Percentiles rank a stretch among this genome's conserved stretches.
Evolutionary conservation across 1,140 invertebrate genomes (phyloP).

Genomic region (Manduca sexta): DNA sequence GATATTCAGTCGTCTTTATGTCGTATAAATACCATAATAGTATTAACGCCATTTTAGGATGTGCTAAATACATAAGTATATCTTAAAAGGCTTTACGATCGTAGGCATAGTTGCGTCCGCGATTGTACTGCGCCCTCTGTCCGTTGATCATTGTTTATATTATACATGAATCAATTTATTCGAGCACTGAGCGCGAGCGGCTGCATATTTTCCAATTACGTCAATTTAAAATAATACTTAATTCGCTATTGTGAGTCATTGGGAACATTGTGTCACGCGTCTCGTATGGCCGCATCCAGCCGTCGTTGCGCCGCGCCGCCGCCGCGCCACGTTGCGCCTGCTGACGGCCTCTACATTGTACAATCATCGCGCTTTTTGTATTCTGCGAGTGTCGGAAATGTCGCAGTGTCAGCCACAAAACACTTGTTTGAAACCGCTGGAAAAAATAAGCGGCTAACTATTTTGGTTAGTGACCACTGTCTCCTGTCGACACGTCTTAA

Average conservation of each 20-base stretch:
- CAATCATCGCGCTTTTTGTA: neutral
- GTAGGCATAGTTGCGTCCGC: no score
- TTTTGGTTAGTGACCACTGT: no score
- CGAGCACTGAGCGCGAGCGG: constrained; percentile 55
- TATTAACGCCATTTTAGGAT: no score
- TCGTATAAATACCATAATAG: no score
- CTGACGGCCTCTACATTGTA: neutral
- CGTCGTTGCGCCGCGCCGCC: neutral
- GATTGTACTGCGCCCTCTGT: neutral
- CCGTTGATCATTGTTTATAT: constrained; percentile 40
- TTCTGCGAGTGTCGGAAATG: neutral
- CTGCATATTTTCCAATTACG: constrained; percentile 73
- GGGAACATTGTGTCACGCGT: constrained; percentile 57
- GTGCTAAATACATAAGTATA: no score
- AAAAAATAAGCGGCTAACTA: no score
- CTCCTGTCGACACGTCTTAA: no score
- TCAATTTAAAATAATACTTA: constrained; percentile 73
- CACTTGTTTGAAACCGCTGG: no score
- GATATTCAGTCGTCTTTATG: no score
- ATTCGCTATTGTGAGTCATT: constrained; percentile 70
- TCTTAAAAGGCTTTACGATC: no score
- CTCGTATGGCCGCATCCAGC: constrained; percentile 12
- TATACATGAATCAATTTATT: constrained; percentile 71
- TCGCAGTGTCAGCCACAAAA: neutral
- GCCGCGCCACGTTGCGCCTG: no score